Conservation (phyloP, 2,797 vertebrate species). For the Acridotheres tristis region DNA sequence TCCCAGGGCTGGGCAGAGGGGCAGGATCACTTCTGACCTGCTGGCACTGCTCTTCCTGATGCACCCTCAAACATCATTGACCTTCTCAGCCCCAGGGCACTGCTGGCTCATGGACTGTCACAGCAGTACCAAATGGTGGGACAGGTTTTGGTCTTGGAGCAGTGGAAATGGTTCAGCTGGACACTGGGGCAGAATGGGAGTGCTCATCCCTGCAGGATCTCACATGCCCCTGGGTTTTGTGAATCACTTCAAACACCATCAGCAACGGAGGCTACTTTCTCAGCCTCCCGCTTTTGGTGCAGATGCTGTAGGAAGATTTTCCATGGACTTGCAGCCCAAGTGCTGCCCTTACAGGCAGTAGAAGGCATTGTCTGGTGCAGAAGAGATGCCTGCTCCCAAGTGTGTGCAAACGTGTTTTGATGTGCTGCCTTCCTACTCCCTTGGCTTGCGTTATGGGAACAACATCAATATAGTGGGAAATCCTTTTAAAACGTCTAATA, state of each 20-base stretch:
- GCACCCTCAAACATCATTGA: not conserved
- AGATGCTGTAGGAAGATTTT: not conserved
- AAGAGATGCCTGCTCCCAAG: not conserved
- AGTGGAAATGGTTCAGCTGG: not conserved
- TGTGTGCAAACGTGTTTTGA: constrained; percentile 38
- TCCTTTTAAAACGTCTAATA: constrained; percentile 61
- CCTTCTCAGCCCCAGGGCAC: accelerated
- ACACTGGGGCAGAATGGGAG: not conserved
- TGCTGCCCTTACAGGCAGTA: not conserved
- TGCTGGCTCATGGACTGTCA: not conserved
- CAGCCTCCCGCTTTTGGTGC: not conserved
- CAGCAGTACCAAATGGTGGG: not conserved
- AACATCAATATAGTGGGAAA: constrained; percentile 55
- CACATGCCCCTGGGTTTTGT: not conserved
- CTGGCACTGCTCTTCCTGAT: accelerated
- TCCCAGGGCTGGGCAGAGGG: not conserved
- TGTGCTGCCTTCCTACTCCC: constrained; percentile 58
- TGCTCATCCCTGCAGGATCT: not conserved
- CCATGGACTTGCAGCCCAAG: not conserved
- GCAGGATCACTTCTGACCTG: not conserved
- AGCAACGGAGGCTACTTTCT: not conserved
- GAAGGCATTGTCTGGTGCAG: not conserved
- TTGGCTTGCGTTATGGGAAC: constrained; percentile 54
- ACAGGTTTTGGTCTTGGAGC: not conserved
- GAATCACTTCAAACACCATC: not conserved